A percentile compares a stretch with the other conserved stretches of the same genome.
These are phyloP conservation scores for Pionites leucogaster DNA, from an alignment of 2,113 vertebrate genomes.

Conservation along the genomic window DNA sequence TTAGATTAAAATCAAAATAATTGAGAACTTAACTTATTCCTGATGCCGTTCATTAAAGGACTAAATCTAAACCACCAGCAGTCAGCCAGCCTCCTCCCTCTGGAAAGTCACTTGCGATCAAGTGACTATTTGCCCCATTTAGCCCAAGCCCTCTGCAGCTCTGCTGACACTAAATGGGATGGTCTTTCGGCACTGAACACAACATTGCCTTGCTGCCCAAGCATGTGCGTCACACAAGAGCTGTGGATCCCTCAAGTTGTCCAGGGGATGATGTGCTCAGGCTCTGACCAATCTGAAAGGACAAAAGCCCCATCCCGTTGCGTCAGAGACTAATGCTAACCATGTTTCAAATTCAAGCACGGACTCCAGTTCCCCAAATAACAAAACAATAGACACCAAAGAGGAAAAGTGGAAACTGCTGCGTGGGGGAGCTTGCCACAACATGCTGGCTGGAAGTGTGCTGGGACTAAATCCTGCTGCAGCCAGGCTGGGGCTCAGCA, in stretches of 20 bases:
- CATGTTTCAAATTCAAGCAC: not conserved
- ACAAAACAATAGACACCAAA: constrained; percentile 58
- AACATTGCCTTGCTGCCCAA: fast-evolving
- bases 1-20: constrained; percentile 35
- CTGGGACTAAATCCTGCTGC: not conserved
- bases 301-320: not conserved
- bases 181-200: not conserved
- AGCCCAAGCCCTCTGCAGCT: not conserved
- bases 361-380: constrained; percentile 35
- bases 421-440: constrained; percentile 14
- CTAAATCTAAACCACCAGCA: not conserved
- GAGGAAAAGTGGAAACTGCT: constrained; percentile 61
- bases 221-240: not conserved
- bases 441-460: not conserved
- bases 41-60: not conserved
- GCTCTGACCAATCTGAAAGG: not conserved
- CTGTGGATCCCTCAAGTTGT: not conserved
- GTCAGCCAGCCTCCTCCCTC: not conserved
- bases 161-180: not conserved
- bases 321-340: constrained; percentile 14
- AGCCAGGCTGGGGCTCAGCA: not conserved
- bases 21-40: not conserved
- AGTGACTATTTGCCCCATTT: not conserved
- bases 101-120: not conserved
- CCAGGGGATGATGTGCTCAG: not conserved